Evolutionary conservation across 1,140 invertebrate genomes (phyloP).

Genomic region (Drosophila dunni): DNA sequence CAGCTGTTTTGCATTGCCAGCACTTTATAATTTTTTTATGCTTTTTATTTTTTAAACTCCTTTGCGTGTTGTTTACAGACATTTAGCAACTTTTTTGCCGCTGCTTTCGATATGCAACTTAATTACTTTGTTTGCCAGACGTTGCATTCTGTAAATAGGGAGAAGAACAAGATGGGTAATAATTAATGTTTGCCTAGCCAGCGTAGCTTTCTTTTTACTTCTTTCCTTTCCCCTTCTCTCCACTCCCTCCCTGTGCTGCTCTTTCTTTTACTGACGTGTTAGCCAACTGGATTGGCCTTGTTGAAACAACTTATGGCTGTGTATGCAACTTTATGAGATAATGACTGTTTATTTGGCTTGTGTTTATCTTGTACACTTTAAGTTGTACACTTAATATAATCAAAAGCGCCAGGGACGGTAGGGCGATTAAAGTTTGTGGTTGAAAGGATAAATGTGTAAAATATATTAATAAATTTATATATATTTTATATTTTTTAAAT

Average conservation of each 20-base stretch:
- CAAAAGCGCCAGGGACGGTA: no score
- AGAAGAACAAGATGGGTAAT: constrained; percentile 14
- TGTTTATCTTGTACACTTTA: not conserved
- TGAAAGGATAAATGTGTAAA: no score
- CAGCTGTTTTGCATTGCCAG: constrained; percentile 26
- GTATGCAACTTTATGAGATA: constrained; percentile 29
- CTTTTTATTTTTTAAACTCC: constrained; percentile 12
- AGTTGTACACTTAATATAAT: constrained; percentile 1
- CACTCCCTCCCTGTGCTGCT: not conserved
- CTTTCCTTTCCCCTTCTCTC: not conserved
- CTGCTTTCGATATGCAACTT: constrained; percentile 47
- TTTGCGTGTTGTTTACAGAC: constrained; percentile 35
- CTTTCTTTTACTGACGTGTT: constrained; percentile 24
- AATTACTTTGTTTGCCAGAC: constrained; percentile 37
- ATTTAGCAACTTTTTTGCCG: constrained; percentile 42
- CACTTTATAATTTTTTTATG: constrained; percentile 7
- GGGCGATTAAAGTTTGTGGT: no score
- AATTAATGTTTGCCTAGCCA: constrained; percentile 40
- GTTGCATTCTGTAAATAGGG: constrained; percentile 41
- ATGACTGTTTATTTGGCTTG: constrained; percentile 23
- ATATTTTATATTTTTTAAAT: no score
- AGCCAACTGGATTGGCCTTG: not conserved
- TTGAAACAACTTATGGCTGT: constrained; percentile 11
- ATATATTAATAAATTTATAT: no score
- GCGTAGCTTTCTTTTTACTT: constrained; percentile 19